Base-by-base conservation (phyloP, 2,113 vertebrate species). In the Pollimyrus isidori region DNA sequence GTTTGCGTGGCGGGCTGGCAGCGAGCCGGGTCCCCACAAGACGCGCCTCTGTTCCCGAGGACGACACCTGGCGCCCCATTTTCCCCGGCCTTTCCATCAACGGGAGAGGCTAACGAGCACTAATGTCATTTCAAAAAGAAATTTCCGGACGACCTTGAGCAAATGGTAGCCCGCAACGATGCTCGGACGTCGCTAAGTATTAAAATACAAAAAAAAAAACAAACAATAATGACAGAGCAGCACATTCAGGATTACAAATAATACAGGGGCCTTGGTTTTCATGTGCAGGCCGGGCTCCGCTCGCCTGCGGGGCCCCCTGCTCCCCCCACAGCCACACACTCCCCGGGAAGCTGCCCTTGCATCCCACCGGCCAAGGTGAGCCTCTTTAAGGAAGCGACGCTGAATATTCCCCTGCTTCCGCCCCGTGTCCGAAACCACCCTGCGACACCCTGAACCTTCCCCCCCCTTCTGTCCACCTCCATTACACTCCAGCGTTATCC, bases 31-130 rank as follows among this genome's bases (percentile, higher is more conserved):
- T 88, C 58, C 13, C 45, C 58, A 53, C 19, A 69, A 45, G 56
- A 30, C 39, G 13, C 88, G 91, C 90, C 91, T 48, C 89, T 92
- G 92, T 94, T 94, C 95, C 94, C 93, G 94, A 94, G 94, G 93
- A 93, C 94, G 95, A 95, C 95, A 95, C 93, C 95, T 95, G 94
- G 95, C 94, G 95, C 93, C 92, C 94, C 92, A 93, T 93, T 93
- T 95, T 92, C 92, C 89, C 85, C 92, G 91, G 92, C 92, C 90
- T 26, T 69, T 69, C 62, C 62, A 69, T 69, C 62, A 30, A 19
- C 62, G n/a, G 62, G 62, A 69, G 62, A 26, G 3, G 62, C 62
- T 69, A 30, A 69, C 1, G n/a, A 69, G 62, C n/a, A 26, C 62
- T 69, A 69, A 69, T 30, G 26, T 30, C 0, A 30, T 69, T 30